Conservation (phyloP, 2,797 vertebrate genomes). For the Alosa sapidissima region DNA sequence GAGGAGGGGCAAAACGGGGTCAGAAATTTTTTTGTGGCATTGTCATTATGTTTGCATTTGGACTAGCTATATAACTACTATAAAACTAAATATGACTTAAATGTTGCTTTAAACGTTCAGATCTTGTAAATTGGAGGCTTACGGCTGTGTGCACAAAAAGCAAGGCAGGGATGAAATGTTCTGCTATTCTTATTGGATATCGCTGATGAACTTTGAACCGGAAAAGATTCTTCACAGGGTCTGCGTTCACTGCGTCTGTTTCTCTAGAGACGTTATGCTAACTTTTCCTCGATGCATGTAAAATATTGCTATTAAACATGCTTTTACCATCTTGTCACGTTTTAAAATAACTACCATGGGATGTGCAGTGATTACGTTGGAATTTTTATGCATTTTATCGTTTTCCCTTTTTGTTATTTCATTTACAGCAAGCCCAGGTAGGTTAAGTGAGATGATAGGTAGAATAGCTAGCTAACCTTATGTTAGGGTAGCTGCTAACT, state of each 20-base stretch:
- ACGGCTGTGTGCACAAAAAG: too few species aligned
- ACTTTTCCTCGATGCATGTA: not conserved
- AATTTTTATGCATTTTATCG: constrained; percentile 37
- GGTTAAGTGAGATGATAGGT: not conserved
- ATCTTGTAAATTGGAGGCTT: too few species aligned
- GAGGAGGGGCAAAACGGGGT: too few species aligned
- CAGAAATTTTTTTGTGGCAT: too few species aligned
- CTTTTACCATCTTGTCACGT: constrained; percentile 2
- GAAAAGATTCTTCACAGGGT: not conserved
- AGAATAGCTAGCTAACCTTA: not conserved
- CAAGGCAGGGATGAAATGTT: too few species aligned
- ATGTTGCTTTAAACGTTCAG: too few species aligned
- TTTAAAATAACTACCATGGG: constrained; percentile 53
- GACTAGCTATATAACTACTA: too few species aligned
- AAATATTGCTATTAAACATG: not conserved
- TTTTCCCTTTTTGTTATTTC: constrained; percentile 40
- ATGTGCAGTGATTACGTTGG: not conserved
- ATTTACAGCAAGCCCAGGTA: not conserved
- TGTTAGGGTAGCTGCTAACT: not conserved
- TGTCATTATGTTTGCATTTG: too few species aligned
- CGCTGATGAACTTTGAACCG: not conserved
- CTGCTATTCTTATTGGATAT: not conserved
- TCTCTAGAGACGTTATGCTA: not conserved
- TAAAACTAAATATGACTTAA: too few species aligned
- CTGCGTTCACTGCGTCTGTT: not conserved